These are phyloP conservation scores for Neuroscelio doddi DNA, from an alignment of 2,888 invertebrate genomes.

Conservation along the genomic window DNA sequence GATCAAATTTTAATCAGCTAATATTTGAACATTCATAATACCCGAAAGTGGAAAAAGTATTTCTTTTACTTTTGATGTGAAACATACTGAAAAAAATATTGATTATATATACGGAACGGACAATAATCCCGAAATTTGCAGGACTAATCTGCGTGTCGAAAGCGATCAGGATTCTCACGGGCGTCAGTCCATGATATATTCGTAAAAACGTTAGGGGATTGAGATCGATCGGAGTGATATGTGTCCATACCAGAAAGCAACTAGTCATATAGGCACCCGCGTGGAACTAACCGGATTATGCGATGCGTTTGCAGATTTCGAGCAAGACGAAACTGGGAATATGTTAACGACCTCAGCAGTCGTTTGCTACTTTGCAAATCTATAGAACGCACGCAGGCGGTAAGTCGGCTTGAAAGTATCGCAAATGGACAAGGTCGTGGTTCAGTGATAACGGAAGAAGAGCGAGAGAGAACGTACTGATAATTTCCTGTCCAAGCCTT, in stretches of 20 bases:
- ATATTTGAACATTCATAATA: no score
- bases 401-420: not conserved
- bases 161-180: constrained; percentile 61
- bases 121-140: constrained; percentile 49
- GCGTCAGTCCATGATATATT: constrained; percentile 52
- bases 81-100: no score
- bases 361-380: constrained; percentile 3
- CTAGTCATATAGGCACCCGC: constrained; percentile 49
- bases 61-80: no score
- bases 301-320: constrained; percentile 39
- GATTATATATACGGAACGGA: no score
- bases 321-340: constrained; percentile 5
- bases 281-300: constrained; percentile 54
- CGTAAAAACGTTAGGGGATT: constrained; percentile 50
- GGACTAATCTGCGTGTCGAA: constrained; percentile 62
- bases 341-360: not conserved
- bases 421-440: constrained; percentile 6
- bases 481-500: not conserved
- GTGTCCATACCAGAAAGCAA: constrained; percentile 38
- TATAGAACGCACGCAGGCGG: constrained; percentile 1
- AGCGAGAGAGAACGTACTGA: not conserved
- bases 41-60: no score
- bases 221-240: constrained; percentile 47
- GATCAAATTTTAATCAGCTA: no score
- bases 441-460: constrained; percentile 4